Conservation (phyloP, 2,797 vertebrate genomes). For the Numenius phaeopus region DNA sequence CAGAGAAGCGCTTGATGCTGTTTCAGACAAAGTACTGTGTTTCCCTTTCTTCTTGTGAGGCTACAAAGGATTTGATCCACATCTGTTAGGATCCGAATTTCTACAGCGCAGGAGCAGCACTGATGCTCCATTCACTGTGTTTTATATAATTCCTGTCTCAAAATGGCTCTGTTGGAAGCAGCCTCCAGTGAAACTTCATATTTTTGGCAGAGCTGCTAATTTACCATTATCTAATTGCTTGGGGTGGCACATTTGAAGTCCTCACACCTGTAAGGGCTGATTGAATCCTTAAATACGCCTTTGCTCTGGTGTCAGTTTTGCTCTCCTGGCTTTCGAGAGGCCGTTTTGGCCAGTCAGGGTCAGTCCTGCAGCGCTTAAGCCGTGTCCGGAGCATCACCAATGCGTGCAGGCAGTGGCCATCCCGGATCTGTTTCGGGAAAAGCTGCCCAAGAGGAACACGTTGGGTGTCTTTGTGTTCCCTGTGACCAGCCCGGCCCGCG, state of each 20-base stretch:
- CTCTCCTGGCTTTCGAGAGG: background rate
- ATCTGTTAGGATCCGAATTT: background rate
- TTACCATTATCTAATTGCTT: background rate
- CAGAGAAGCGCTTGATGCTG: background rate
- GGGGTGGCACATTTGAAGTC: background rate
- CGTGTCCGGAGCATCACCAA: fast-evolving
- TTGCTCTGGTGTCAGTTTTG: background rate
- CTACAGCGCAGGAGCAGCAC: background rate
- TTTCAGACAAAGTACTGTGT: background rate
- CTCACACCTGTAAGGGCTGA: background rate
- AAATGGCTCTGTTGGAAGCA: background rate
- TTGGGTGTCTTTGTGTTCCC: background rate
- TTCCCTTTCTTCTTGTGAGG: background rate
- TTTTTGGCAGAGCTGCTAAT: background rate
- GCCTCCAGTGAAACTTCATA: background rate
- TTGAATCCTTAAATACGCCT: background rate
- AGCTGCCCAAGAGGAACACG: background rate
- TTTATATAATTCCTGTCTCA: background rate
- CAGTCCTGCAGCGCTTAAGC: background rate
- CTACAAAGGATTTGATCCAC: background rate
- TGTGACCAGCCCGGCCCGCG: background rate
- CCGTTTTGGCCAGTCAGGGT: background rate
- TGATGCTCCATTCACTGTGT: background rate
- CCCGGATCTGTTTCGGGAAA: fast-evolving
- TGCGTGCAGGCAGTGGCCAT: background rate